These are phyloP conservation scores for Nannoperca australis DNA, from an alignment of 2,797 vertebrate genomes.

Conservation along the genomic window DNA sequence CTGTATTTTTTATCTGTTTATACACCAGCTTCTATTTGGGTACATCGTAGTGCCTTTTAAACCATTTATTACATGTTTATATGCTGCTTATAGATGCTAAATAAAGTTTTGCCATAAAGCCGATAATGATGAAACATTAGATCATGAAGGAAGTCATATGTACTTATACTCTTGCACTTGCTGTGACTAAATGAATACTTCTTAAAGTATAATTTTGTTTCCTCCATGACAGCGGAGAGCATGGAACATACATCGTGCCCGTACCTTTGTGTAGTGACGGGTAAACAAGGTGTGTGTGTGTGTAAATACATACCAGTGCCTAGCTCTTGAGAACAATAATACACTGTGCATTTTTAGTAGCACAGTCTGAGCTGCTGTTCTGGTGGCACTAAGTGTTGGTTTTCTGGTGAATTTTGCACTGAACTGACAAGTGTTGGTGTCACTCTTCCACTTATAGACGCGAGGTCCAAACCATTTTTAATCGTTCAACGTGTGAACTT, in stretches of 20 bases:
- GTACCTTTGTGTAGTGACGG: slow-evolving; percentile 27
- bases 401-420: not conserved
- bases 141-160: not conserved
- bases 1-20: not conserved
- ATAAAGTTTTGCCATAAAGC: not conserved
- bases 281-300: slow-evolving; percentile 58
- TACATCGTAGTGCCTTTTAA: not conserved
- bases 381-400: rapidly evolving
- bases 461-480: not conserved
- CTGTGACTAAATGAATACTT: slow-evolving; percentile 31
- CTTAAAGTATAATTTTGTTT: slow-evolving; percentile 48
- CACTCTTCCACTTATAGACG: not conserved
- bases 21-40: not conserved
- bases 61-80: not conserved
- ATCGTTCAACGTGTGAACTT: not conserved
- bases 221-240: slow-evolving; percentile 52
- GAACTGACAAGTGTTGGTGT: not conserved
- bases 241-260: slow-evolving; percentile 41
- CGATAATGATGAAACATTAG: not conserved
- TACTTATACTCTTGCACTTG: slow-evolving; percentile 15
- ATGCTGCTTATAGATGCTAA: not conserved
- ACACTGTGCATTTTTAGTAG: not conserved
- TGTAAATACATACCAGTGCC: not conserved
- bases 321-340: not conserved
- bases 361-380: not conserved